Percentiles rank a stretch among this genome's conserved stretches.
Evolutionary conservation across 2,113 vertebrate genomes (phyloP).

Genomic region (Chrysemys picta): DNA sequence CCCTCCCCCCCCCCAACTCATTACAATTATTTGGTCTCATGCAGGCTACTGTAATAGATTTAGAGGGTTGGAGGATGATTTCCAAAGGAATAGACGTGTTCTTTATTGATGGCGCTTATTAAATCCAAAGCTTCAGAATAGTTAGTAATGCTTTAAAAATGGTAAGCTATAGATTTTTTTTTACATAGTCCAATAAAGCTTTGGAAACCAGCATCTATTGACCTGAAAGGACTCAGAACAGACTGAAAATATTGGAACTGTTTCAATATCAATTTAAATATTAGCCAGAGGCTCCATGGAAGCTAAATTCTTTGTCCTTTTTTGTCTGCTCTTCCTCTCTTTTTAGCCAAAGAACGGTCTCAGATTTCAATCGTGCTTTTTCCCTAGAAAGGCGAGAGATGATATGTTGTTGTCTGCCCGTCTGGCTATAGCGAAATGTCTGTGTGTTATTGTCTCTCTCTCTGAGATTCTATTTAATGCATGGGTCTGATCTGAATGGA

Average conservation of each 20-base stretch:
- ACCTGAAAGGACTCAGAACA: neutral
- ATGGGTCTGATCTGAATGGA: neutral
- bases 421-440: neutral
- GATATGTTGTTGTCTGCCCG: neutral
- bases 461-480: neutral
- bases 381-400: neutral
- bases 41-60: neutral
- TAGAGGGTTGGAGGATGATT: neutral
- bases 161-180: conserved; percentile 20
- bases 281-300: neutral
- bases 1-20: neutral
- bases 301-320: neutral
- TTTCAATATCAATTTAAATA: conserved; percentile 9
- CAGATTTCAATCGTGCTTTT: neutral
- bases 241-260: neutral
- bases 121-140: neutral
- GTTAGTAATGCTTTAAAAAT: conserved; percentile 18
- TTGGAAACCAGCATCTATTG: conserved; percentile 14
- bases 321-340: neutral
- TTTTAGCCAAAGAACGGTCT: neutral
- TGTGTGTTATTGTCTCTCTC: neutral
- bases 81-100: neutral
- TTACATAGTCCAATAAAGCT: neutral
- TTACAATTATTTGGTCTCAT: neutral
- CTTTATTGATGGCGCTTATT: neutral